Base-by-base conservation (phyloP, 2,888 invertebrate genomes). In the Aleiodes alternator region DNA sequence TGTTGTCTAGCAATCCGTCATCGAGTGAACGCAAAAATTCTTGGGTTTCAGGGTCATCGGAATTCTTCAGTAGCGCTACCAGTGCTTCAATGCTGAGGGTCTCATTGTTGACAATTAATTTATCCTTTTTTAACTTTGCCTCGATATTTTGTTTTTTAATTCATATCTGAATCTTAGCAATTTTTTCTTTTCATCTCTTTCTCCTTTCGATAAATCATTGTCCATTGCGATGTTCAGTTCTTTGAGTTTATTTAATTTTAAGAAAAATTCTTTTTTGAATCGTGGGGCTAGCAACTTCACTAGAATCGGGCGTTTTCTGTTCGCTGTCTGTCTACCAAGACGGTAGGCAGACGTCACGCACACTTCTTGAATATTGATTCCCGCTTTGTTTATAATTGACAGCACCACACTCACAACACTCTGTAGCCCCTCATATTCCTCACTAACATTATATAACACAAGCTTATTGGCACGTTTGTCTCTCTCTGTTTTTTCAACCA, bases 261-360 rank as follows among this genome's bases (percentile, higher is more conserved):
- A 31, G 14, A 43, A 43, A 14, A 68, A 68, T 68, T 68, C 68
- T 68, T 43, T 43, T 14, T 68, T 68, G 12, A n/a, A 68, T 48
- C 68, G 11, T 7, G 48, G 68, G 6, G 48, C 68, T 12, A 68
- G 11, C 12, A 68, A 43, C 43, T 43, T 68, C 12, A 68, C 48
- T 7, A 68, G 48, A 29, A 68, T 68, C 3, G 68, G 68, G 48
- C 68, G 43, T 16, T 38, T 68, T 38, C n/a, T 43, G 14, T 43
- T 29, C 4, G 23, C 0, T 7, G 48, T 23, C 12, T 9, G 23
- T 48, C 23, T 68, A 8, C 68, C 68, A n/a, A 68, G 68, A 4
- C 68, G 31, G 14, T 38, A 29, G 14, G 68, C 48, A 11, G 68
- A 43, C 14, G 29, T 12, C 16, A 68, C 16, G 43, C 68, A 68